Evolutionary conservation across 2,113 vertebrate genomes (phyloP), one percentile per base, ranked within the genome.

Genomic region (Myotis brandtii): DNA sequence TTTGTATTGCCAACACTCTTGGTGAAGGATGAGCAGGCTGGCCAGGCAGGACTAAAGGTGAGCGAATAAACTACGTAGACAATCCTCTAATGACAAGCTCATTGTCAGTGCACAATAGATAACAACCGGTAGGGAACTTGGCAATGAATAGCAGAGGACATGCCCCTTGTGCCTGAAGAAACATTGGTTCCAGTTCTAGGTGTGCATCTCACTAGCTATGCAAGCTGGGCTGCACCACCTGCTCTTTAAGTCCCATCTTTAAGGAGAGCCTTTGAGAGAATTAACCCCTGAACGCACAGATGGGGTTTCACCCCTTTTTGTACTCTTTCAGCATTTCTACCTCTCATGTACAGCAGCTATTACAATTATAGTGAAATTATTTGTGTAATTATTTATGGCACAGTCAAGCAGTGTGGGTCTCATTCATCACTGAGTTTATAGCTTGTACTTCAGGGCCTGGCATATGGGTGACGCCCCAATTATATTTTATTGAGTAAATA

Each of bases 381-480:
- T n/a, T 86, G 54, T 72, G 73, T 50, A 79, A 94, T 83, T 94
- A 50, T 76, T 91, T 85, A 80, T 27, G 46, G 50, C 7, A 62
- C 17, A 69, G 4, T 59, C 67, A 16, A 56, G 30, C 40, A 72
- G 2, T 77, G 4, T 81, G 14, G 20, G 4, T 72, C 34, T 83
- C 70, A 88, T 84, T 95, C 46, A 86, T 80, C 37, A 56, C 20
- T 66, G 7, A 67, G 43, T 62, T 80, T 77, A 34, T 2, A 59
- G 56, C 12, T 77, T 90, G 46, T 54, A 12, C 56, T 25, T 96
- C 76, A 32, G 50, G 54, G 56, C 37, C 50, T 89, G 75, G 64
- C 83, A 52, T 93, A 56, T 84, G 66, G 69, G 43, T 70, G 83
- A 83, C 59, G 25, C 13, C 46, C n/a, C 54, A 87, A 37, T 86